Evolutionary conservation across 2,888 invertebrate genomes (phyloP), one percentile per base, ranked within the genome.

Genomic region (Stegana nigrithorax): DNA sequence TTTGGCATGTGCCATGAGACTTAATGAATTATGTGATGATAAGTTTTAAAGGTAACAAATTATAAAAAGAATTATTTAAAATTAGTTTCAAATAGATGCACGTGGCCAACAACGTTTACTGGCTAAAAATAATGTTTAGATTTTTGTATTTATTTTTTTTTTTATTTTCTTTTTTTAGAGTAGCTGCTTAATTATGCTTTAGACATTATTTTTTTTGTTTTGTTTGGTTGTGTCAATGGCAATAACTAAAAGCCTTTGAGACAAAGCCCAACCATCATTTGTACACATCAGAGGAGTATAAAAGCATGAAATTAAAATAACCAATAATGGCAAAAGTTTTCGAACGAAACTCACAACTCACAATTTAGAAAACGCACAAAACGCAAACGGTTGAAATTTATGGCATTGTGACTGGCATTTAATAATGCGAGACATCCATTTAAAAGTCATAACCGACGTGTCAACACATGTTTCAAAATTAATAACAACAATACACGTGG

Each of bases 391-490:
- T 12, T 17, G 21, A 55, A 55, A 55, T 55, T 36, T 32, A 55
- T 55, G 32, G 21, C 19, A 21, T 8, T 21, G 10, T 8, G n/a
- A 23, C 10, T 19, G n/a, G 21, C 53, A 50, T 50, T 50, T 50
- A 50, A 21, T 53, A 21, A 53, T 53, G 32, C 21, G 17, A 5
- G n/a, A 53, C 53, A 55, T 55, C 53, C 32, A 55, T 55, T 55
- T 55, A n/a, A 55, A 32, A 55, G 23, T 55, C 53, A 36, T 55
- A 55, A 55, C 53, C 32, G 36, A 55, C 32, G 53, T 36, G 36
- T 55, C 36, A 55, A 55, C 36, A 55, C 21, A 55, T 23, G 21
- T 23, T 47, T 47, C 14, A 8, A 47, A 42, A 42, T 14, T 42
- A 42, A 42, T 42, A 42, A 17, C 14, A 6, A 42, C 39, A 39